Base-by-base conservation (phyloP, 2,113 vertebrate species). In the Sakesphorus luctuosus region DNA sequence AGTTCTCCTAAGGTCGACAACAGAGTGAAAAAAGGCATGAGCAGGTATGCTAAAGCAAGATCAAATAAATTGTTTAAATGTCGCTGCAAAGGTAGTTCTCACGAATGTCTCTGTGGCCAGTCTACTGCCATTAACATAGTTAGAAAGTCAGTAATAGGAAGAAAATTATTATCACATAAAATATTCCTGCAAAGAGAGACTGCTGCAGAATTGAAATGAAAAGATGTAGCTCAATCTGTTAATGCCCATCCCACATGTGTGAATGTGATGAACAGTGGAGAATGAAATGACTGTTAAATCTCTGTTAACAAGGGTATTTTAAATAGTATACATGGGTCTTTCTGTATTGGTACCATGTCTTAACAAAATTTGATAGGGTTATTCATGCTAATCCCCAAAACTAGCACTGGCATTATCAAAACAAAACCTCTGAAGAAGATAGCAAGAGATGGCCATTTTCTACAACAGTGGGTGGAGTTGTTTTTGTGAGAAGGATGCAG, bases 31-130 rank as follows among this genome's bases (percentile, higher is more conserved):
- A 97, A 97, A 97, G 82, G 95, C 97, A 97, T 97, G 96, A 98
- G 96, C 90, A 97, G 96, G 96, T 98, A 98, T 96, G 97, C 97
- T 97, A 97, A 98, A 97, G 95, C 96, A 93, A 97, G 96, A 98
- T 97, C 92, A 98, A 97, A 95, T 96, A 98, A 98, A 98, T 98
- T 98, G 98, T 95, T 96, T 97, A 98, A 98, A 98, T 98, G 95
- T 95, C 97, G 94, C 88, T 90, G 95, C 93, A 88, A 89, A 97
- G 97, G 97, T 97, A 95, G 83, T 94, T 96, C 97, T 98, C 98
- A 98, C 97, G 95, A 71, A 97, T 90, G 82, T 92, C 95, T 96
- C 96, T 82, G 94, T 94, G 91, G 83, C 95, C 78, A 63, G 93
- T 66, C 95, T 96, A 55, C 91, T 97, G 93, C 96, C 96, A 97